These are phyloP conservation scores for Crocuta crocuta DNA, from an alignment of 2,113 vertebrate species.

Conservation along the genomic window DNA sequence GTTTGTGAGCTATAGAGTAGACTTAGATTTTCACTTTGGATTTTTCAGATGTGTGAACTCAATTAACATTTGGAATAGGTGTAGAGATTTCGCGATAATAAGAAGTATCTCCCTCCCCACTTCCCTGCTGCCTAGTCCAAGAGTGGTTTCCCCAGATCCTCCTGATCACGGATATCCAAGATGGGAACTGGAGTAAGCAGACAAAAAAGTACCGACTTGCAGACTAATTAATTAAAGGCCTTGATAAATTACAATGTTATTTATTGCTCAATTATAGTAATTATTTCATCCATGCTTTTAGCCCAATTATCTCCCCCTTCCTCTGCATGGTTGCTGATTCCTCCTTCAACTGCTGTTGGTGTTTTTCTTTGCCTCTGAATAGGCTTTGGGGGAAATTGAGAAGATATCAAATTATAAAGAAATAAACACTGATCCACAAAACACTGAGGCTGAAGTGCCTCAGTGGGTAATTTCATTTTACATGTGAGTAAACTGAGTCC, in stretches of 20 bases:
- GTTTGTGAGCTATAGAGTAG: neutral
- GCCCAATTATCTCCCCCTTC: conserved; percentile 56
- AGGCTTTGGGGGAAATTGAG: neutral
- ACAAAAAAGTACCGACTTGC: neutral
- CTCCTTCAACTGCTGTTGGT: neutral
- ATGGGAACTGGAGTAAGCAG: neutral
- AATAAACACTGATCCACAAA: neutral
- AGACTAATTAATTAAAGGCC: conserved; percentile 65
- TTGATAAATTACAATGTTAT: conserved; percentile 65
- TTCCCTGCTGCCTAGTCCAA: neutral
- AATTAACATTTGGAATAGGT: conserved; percentile 18
- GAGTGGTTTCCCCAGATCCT: neutral
- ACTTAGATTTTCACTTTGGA: neutral
- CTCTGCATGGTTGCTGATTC: neutral
- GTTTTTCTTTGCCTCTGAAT: neutral
- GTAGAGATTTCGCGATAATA: neutral
- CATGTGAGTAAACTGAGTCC: neutral
- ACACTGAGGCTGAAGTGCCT: neutral
- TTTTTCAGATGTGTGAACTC: conserved; percentile 43
- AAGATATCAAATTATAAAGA: neutral
- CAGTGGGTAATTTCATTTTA: neutral
- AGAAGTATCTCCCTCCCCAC: neutral
- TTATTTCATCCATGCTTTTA: conserved; percentile 65
- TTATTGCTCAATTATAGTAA: conserved; percentile 73
- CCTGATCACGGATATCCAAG: neutral